Base-by-base conservation (phyloP, 2,888 invertebrate genomes). In the Leptinotarsa peninsularis region DNA sequence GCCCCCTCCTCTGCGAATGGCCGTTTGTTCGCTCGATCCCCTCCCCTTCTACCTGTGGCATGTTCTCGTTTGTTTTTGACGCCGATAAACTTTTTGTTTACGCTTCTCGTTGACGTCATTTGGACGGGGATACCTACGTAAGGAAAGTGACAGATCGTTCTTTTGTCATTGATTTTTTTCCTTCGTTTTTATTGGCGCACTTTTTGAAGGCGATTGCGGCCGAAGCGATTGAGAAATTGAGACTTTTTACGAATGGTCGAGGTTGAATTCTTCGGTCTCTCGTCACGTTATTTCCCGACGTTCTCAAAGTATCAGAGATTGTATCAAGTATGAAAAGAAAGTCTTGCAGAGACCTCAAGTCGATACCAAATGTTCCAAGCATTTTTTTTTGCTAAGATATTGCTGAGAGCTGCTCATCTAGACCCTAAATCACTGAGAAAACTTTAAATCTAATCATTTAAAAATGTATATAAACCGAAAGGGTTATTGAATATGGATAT, bases 71-170 rank as follows among this genome's bases (percentile, higher is more conserved):
- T 43, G 27, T 33, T 43, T 43, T 27, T 18, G 63, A 27, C 63
- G 63, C 63, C 33, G 63, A 33, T 43, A 63, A n/a, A 63, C 27
- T 63, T 63, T 63, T 63, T 63, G 63, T 63, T 63, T 63, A 63
- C 63, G n/a, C 63, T 33, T 33, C 63, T 15, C 18, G 43, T 43
- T 63, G 63, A 43, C 63, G 63, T 63, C 63, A 63, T 33, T 15
- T n/a, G 13, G 63, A 63, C 63, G n/a, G 43, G 43, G 3, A 33
- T 33, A 15, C 63, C 33, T 63, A 43, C 63, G 63, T n/a, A 43
- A 63, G n/a, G 43, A 33, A 27, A 63, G 63, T 63, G 63, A 63
- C 63, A 63, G 63, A 63, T 63, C 18, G 23, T 63, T 43, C 43
- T 33, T 63, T 63, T 43, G 63, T 63, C 63, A n/a, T 43, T 27